Conservation (phyloP, 2,113 vertebrate species). For the Neoarius graeffei region DNA sequence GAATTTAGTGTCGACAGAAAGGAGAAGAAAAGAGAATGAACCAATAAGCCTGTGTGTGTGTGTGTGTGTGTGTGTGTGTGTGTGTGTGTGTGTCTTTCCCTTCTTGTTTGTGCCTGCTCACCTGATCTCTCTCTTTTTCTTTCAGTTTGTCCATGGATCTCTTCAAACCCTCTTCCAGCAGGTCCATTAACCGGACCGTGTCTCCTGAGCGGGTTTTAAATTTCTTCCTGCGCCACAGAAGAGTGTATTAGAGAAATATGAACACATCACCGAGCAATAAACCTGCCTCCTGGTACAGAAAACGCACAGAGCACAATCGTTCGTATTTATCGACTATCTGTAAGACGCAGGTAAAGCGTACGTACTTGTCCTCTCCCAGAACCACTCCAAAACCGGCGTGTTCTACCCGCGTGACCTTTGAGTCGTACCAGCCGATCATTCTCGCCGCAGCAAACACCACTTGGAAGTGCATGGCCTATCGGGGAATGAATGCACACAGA, state of each 20-base stretch:
- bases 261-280: background rate
- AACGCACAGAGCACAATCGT: background rate
- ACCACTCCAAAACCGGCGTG: constrained; percentile 95
- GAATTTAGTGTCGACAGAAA: background rate
- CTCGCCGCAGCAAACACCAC: constrained; percentile 84
- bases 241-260: constrained; percentile 5
- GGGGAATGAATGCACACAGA: constrained; percentile 23
- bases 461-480: constrained; percentile 87
- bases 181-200: constrained; percentile 88
- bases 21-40: background rate
- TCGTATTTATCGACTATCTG: background rate
- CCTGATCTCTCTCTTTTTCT: constrained; percentile 96
- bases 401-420: constrained; percentile 83
- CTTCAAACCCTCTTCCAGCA: constrained; percentile 92
- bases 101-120: constrained; percentile 53
- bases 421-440: constrained; percentile 94
- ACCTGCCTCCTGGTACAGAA: background rate
- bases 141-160: constrained; percentile 96
- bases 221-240: constrained; percentile 83
- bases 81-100: background rate
- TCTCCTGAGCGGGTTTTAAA: constrained; percentile 98
- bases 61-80: background rate
- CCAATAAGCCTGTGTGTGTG: background rate
- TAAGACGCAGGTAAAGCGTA: constrained; percentile 26
- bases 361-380: constrained; percentile 97